Percentiles rank a stretch among this genome's conserved stretches.
Evolutionary conservation across 2,888 invertebrate genomes (phyloP).

Genomic region (Apantesis nais): DNA sequence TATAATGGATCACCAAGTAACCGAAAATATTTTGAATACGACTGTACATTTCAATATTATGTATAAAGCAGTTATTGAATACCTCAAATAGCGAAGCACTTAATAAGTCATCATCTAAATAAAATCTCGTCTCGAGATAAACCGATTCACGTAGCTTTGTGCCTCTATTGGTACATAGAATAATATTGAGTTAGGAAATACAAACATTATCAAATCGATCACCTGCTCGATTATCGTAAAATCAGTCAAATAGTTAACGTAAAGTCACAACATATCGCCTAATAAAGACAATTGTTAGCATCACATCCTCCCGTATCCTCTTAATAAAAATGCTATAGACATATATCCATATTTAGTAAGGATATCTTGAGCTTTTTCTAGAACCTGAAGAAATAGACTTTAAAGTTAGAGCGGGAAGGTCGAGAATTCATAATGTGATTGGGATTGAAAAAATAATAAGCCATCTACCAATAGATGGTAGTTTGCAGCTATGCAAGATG

Average conservation of each 20-base stretch:
- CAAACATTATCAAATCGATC: constrained; percentile 2
- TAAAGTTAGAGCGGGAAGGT: constrained; percentile 19
- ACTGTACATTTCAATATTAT: background rate
- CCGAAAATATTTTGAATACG: too few relatives aligned
- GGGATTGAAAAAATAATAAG: constrained; percentile 23
- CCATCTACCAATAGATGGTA: constrained; percentile 35
- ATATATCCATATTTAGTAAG: constrained; percentile 44
- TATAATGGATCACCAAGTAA: too few relatives aligned
- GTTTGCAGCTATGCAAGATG: constrained; percentile 42
- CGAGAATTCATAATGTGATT: constrained; percentile 10
- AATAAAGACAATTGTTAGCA: constrained; percentile 41
- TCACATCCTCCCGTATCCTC: constrained; percentile 33
- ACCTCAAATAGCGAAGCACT: background rate
- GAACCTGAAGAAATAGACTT: constrained; percentile 15
- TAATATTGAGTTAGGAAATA: background rate
- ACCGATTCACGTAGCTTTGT: background rate
- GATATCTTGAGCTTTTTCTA: constrained; percentile 22
- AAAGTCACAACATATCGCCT: constrained; percentile 31
- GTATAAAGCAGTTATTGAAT: too few relatives aligned
- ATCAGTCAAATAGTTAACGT: constrained; percentile 28
- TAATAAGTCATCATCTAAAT: background rate
- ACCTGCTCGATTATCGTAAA: constrained; percentile 18
- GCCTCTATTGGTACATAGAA: background rate
- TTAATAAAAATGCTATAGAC: constrained; percentile 39
- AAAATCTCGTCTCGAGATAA: background rate